phyloP scores from a whole-genome alignment of 2,113 vertebrate genomes.

The Amblyopsis rosae region DNA sequence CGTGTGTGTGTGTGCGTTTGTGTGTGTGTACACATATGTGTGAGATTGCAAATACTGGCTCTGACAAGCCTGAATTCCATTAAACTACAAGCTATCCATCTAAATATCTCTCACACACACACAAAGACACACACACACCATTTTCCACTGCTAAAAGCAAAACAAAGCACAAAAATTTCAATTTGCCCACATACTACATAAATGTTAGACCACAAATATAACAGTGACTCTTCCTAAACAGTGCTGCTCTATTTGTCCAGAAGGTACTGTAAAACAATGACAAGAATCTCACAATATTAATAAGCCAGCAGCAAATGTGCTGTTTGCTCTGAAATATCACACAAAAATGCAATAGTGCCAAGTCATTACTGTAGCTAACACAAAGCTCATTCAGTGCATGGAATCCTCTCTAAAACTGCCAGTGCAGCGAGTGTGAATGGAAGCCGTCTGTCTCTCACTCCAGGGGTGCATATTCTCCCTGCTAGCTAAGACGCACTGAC shows the following conservation, averaged over 20 bases:
- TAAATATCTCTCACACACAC: too few species aligned
- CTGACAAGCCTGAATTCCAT: constrained; percentile 56
- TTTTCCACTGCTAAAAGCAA: too few species aligned
- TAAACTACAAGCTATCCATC: neutral
- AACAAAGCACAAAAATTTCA: too few species aligned
- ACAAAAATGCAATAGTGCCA: neutral
- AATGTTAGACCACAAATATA: too few species aligned
- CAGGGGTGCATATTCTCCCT: neutral
- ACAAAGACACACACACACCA: neutral
- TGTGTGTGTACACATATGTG: neutral
- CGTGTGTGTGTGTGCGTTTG: neutral
- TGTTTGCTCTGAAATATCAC: neutral
- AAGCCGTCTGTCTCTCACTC: constrained; percentile 18
- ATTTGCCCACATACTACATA: too few species aligned
- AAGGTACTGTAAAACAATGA: too few species aligned
- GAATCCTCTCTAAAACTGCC: neutral
- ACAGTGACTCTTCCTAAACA: too few species aligned
- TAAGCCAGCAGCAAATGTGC: neutral
- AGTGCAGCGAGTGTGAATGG: constrained; percentile 50
- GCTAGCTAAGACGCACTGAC: constrained; percentile 8
- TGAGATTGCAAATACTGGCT: constrained; percentile 23
- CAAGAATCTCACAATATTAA: too few species aligned
- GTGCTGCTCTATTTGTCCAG: too few species aligned
- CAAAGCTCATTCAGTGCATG: neutral
- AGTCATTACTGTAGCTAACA: constrained; percentile 19